Percentiles rank a stretch among this genome's conserved stretches.
phyloP scores from a whole-genome alignment of 2,888 invertebrate genomes.

The Athalia circularis region DNA sequence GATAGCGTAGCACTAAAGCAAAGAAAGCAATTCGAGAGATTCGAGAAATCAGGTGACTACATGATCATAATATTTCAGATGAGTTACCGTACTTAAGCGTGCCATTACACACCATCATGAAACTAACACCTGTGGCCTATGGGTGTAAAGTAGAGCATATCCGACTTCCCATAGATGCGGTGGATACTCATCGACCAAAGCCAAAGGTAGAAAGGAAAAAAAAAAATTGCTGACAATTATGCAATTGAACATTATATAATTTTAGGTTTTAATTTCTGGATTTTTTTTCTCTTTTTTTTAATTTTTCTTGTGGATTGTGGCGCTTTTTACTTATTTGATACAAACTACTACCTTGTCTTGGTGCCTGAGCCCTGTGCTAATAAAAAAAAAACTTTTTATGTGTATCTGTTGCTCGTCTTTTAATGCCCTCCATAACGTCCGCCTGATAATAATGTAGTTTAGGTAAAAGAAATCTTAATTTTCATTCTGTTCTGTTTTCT shows the following conservation, averaged over 20 bases:
- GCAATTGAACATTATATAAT: conserved; percentile 9
- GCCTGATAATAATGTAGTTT: conserved; percentile 21
- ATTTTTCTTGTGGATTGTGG: conserved; percentile 53
- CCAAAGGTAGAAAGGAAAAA: conserved; percentile 80
- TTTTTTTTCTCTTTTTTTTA: neutral
- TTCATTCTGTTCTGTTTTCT: conserved; percentile 44
- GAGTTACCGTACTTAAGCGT: conserved; percentile 94
- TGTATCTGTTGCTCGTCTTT: conserved; percentile 57
- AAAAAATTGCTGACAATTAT: conserved; percentile 45
- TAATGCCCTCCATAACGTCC: conserved; percentile 55
- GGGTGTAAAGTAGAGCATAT: conserved; percentile 98
- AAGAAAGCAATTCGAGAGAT: neutral
- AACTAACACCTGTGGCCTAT: conserved; percentile 98
- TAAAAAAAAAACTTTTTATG: conserved; percentile 59
- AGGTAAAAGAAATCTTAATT: conserved; percentile 1
- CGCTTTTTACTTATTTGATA: conserved; percentile 46
- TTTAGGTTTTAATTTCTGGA: neutral
- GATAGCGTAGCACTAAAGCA: neutral
- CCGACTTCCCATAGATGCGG: conserved; percentile 92
- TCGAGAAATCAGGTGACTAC: neutral
- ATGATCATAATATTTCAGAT: conserved; percentile 76
- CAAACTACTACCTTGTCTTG: conserved; percentile 44
- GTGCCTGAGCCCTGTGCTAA: conserved; percentile 56
- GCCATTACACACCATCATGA: conserved; percentile 96
- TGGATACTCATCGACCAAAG: conserved; percentile 96